Evolutionary conservation across 2,797 vertebrate species (phyloP).

Genomic region (Vultur gryphus): DNA sequence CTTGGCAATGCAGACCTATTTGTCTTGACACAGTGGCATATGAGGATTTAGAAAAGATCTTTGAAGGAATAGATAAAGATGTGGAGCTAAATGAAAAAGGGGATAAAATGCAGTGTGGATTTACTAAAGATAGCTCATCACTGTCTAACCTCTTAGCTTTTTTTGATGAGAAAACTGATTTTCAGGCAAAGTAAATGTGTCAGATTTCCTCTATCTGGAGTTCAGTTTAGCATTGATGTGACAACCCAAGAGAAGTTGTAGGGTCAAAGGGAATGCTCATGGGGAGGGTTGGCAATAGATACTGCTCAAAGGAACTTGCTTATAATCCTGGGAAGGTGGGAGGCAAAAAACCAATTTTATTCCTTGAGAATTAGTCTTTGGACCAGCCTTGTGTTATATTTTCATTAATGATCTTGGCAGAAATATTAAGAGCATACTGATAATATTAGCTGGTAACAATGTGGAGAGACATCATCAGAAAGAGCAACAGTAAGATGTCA

Average conservation of each 20-base stretch:
- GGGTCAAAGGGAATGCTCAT: not conserved
- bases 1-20: not conserved
- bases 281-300: not conserved
- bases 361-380: not conserved
- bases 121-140: slow-evolving; percentile 30
- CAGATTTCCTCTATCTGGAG: slow-evolving; percentile 26
- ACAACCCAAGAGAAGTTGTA: slow-evolving; percentile 7
- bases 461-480: not conserved
- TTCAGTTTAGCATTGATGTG: slow-evolving; percentile 28
- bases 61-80: slow-evolving; percentile 28
- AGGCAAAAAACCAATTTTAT: not conserved
- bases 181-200: slow-evolving; percentile 17
- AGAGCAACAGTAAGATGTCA: not conserved
- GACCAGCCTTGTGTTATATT: not conserved
- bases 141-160: slow-evolving; percentile 33
- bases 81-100: slow-evolving; percentile 37
- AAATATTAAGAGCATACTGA: not conserved
- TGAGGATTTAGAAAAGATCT: slow-evolving; percentile 16
- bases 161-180: slow-evolving; percentile 37
- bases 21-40: not conserved
- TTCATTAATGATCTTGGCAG: not conserved
- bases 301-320: not conserved
- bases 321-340: not conserved
- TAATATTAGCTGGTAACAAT: not conserved
- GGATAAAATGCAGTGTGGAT: slow-evolving; percentile 18